Evolutionary conservation across 92 coral and sea anemone species (phyloP).

Genomic region (Palythoa grandis): DNA sequence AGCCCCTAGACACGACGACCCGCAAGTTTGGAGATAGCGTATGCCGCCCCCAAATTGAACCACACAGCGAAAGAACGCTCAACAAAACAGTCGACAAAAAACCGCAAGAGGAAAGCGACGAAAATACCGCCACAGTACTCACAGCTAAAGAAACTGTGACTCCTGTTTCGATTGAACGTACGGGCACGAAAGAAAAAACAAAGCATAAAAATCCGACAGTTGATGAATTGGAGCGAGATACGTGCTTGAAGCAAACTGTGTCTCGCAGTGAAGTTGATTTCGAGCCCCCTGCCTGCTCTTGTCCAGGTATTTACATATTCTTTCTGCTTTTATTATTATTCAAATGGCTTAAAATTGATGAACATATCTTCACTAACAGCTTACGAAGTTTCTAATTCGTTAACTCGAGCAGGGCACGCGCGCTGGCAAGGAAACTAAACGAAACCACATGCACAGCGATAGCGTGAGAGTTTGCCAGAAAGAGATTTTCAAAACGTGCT

Average conservation of each 20-base stretch:
- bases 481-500: conserved; percentile 48
- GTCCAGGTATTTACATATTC: conserved; percentile 89
- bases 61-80: conserved; percentile 40
- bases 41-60: conserved; percentile 52
- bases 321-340: conserved; percentile 63
- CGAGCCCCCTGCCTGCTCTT: conserved; percentile 80
- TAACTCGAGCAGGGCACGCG: background rate
- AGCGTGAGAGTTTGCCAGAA: conserved; percentile 73
- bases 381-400: conserved; percentile 4
- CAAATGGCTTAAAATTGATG: conserved; percentile 50
- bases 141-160: conserved; percentile 10
- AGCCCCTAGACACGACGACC: conserved; percentile 52
- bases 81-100: conserved; percentile 23
- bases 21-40: conserved; percentile 25
- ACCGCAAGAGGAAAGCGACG: conserved; percentile 6
- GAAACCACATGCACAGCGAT: conserved; percentile 48
- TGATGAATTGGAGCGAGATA: conserved; percentile 29
- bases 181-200: conserved; percentile 30
- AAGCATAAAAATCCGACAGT: conserved; percentile 16
- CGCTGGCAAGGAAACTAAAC: conserved; percentile 45
- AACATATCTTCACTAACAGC: conserved; percentile 21
- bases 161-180: conserved; percentile 8
- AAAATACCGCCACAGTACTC: conserved; percentile 2
- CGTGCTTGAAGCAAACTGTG: conserved; percentile 60
- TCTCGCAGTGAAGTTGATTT: conserved; percentile 80